Evolutionary conservation across 2,113 vertebrate genomes (phyloP), one percentile per base, ranked within the genome.

Genomic region (Rousettus leschenaultii): DNA sequence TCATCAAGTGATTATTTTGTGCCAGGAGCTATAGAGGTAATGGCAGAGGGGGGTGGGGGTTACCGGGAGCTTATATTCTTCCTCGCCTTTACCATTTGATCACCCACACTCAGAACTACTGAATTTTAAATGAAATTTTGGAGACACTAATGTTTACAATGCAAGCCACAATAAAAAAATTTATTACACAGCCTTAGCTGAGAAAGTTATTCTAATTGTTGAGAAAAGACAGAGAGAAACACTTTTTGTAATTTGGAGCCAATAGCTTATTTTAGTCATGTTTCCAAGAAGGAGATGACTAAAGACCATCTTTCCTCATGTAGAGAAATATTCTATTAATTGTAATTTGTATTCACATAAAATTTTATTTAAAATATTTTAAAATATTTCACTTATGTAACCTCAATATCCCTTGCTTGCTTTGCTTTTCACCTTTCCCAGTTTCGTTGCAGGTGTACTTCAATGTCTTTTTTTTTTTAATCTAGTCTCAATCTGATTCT

Each of bases 31-130:
- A 3, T n/a, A 14, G 45, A 57, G 28, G 21, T 18, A n/a, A 35
- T 30, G 13, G 51, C 15, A 6, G 48, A 4, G 1, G 51, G 3
- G 3, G 51, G 51, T 14, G 48, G 48, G 0, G 0, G 21, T 51
- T 24, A 5, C 48, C 2, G 5, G 12, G 38, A 28, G 35, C 12
- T 63, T 28, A 21, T 19, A 15, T 4, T 57, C 21, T 48, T 82
- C 15, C 30, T 24, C 26, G 19, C 24, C 15, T 22, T 59, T 65
- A 55, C 0, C 15, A 30, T 68, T 38, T 40, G 30, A 33, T 57
- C 30, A 65, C 0, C 22, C 8, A 28, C 9, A 33, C 33, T 35
- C 5, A 48, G 15, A 61, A 43, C 4, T 14, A 85, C 6, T 79
- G 48, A 2, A 30, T 79, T 43, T 43, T 28, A 55, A 85, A 63